Base-by-base conservation (phyloP, 2,797 vertebrate genomes). In the Epinephelus malabaricus region DNA sequence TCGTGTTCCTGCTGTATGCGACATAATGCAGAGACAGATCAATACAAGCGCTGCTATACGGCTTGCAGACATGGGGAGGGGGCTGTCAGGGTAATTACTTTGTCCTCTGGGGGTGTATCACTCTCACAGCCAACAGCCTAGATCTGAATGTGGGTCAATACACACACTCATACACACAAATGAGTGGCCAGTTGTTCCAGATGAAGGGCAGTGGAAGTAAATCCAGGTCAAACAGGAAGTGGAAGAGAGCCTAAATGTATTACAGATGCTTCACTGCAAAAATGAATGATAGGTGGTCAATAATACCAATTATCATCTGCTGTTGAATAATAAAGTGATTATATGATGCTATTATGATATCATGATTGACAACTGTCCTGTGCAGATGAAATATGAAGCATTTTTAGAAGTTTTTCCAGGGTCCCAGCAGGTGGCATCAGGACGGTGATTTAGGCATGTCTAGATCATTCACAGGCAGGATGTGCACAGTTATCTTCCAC, bases 101-200 rank as follows among this genome's bases (percentile, higher is more conserved):
- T 74, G 61, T 80, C 71, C 90, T 88, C 68, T 85, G 86, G 68
- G 87, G 80, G 72, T 75, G 76, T 72, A 77, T 82, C 64, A 64
- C 70, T 79, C 77, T 64, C 71, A 73, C 38, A 79, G 49, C 69
- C 83, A 85, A 80, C 81, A 89, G 65, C 84, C 81, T 82, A 76
- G 50, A 85, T 89, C 40, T 72, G 27, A 70, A 91, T 92, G 76
- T 92, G 89, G 91, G 92, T 94, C 92, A 89, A 79, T 70, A 83
- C 78, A 75, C 77, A 66, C 21, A 71, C 68, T 66, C 59, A 69
- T 46, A 67, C 56, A 60, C 61, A 63, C 47, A 51, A 38, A 53
- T 27, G 61, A 82, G 78, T 3, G 11, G 50, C 71, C 61, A 79
- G 82, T 81, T 81, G 75, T 80, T 85, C 71, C 74, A 79, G 64